phyloP scores from a whole-genome alignment of 2,888 invertebrate species.

The Ophion ellenae region DNA sequence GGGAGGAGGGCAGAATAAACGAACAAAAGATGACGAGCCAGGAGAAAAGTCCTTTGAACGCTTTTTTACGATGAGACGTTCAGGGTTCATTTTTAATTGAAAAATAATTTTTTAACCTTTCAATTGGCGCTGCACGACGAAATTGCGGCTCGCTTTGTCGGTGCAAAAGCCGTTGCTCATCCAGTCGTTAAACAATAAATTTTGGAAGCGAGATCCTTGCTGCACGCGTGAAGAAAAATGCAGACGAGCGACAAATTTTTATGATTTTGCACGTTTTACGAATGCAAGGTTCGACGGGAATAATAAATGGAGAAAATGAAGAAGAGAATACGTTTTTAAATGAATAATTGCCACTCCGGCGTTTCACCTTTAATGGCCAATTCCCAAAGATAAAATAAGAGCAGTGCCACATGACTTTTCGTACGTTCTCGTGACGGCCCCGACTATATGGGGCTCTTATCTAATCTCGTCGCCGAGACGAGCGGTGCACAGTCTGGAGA shows the following conservation, averaged over 20 bases:
- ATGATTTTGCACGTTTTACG: slow-evolving; percentile 6
- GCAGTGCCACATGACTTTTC: not conserved
- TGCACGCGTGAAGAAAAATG: slow-evolving; percentile 3
- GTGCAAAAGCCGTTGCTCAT: not conserved
- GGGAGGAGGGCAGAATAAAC: not conserved
- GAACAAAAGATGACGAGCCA: not conserved
- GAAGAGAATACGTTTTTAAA: not conserved
- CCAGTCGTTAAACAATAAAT: not conserved
- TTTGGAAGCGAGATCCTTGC: not conserved
- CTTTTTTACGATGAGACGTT: not conserved
- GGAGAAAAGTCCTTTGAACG: slow-evolving; percentile 6
- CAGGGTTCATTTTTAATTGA: not conserved
- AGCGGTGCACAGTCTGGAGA: not conserved
- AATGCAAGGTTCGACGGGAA: not conserved
- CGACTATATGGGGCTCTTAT: not conserved
- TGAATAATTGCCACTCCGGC: slow-evolving; percentile 1
- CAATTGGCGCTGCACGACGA: slow-evolving; percentile 16
- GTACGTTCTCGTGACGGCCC: not conserved
- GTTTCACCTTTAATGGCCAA: not conserved
- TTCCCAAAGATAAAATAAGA: slow-evolving; percentile 2
- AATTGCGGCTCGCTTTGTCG: slow-evolving; percentile 9
- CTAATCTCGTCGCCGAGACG: slow-evolving; percentile 16
- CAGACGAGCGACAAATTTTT: slow-evolving; percentile 2
- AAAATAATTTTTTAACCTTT: not conserved
- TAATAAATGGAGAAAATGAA: not conserved